phyloP scores from a whole-genome alignment of 1,140 invertebrate species.

The Euwallacea similis region DNA sequence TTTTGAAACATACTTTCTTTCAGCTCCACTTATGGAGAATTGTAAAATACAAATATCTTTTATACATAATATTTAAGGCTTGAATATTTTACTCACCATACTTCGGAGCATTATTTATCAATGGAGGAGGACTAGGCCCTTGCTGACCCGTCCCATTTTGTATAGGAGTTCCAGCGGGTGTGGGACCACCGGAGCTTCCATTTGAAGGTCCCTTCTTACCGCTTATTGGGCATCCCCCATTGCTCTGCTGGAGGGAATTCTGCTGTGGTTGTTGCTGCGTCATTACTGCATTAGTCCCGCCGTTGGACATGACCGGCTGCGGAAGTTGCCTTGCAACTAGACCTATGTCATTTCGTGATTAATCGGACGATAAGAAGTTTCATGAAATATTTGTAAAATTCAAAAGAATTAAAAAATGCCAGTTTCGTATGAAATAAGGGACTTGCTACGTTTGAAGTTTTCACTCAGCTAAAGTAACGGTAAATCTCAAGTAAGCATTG shows the following conservation, averaged over 20 bases:
- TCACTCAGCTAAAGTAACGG: too few species aligned
- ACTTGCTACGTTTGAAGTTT: too few species aligned
- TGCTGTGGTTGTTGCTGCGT: constrained; percentile 31
- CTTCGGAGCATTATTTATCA: constrained; percentile 46
- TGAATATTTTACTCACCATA: constrained; percentile 39
- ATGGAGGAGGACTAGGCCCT: constrained; percentile 32
- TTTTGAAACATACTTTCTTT: too few species aligned
- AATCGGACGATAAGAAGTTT: too few species aligned
- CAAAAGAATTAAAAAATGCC: too few species aligned
- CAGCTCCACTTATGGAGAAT: too few species aligned
- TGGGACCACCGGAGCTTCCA: constrained; percentile 44
- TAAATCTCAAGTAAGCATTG: too few species aligned
- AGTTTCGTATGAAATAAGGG: too few species aligned
- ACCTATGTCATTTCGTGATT: background rate
- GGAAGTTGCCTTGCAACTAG: constrained; percentile 35
- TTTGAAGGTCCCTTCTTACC: constrained; percentile 39
- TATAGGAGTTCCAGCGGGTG: constrained; percentile 46
- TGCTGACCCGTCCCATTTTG: constrained; percentile 30
- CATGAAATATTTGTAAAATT: too few species aligned
- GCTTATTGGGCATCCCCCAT: constrained; percentile 5
- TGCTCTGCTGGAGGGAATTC: constrained; percentile 27
- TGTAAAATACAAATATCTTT: too few species aligned
- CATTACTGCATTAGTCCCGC: constrained; percentile 15
- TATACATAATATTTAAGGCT: too few species aligned
- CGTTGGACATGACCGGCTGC: constrained; percentile 35